Conservation (phyloP, 2,888 invertebrate genomes). For the Salticus scenicus region DNA sequence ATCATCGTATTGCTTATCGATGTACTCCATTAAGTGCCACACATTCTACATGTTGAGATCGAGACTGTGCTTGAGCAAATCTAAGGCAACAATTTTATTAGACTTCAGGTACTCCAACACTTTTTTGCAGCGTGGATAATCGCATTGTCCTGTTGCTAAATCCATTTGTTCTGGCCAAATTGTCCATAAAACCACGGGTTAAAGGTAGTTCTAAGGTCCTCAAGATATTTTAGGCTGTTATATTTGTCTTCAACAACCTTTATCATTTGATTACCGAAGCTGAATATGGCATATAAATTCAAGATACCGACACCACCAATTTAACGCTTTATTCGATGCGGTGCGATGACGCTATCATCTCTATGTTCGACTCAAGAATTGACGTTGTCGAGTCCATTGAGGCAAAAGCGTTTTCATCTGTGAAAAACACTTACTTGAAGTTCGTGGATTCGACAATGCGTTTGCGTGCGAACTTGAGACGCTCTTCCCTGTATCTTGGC, state of each 20-base stretch:
- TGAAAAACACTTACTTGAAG: not conserved
- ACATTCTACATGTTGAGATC: not conserved
- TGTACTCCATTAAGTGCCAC: not conserved
- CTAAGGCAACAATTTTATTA: too few species aligned
- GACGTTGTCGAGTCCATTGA: not conserved
- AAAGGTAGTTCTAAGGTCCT: not conserved
- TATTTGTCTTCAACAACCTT: not conserved
- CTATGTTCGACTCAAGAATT: not conserved
- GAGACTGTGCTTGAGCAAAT: not conserved
- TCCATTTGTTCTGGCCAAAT: not conserved
- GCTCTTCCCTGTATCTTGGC: not conserved
- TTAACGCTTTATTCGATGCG: not conserved
- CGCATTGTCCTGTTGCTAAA: not conserved
- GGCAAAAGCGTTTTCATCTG: too few species aligned
- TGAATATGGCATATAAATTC: not conserved
- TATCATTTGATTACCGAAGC: not conserved
- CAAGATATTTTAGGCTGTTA: not conserved
- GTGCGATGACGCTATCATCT: conserved; percentile 5
- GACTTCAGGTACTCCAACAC: too few species aligned
- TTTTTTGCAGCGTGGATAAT: not conserved
- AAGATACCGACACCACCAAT: not conserved
- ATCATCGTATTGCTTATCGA: not conserved
- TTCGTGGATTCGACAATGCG: not conserved
- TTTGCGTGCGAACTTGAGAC: not conserved
- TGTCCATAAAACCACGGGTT: not conserved